Evolutionary conservation across 1,140 invertebrate species (phyloP).

Genomic region (Drosophila repletoides): DNA sequence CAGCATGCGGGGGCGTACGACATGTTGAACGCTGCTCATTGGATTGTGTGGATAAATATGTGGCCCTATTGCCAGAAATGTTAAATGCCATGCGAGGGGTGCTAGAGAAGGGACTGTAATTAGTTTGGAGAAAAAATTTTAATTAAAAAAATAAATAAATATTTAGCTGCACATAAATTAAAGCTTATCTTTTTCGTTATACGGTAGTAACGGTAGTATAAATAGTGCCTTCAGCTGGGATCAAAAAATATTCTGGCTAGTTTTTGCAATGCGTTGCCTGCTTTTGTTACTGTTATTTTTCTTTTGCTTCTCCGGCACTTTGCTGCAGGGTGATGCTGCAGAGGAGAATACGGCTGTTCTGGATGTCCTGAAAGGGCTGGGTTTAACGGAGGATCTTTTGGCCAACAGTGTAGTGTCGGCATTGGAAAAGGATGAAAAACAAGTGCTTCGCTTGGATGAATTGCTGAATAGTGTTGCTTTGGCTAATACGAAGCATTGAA

Average conservation of each 20-base stretch:
- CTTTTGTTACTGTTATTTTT: neutral
- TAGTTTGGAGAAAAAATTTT: slow-evolving; percentile 9
- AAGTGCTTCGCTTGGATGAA: slow-evolving; percentile 11
- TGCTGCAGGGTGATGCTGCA: neutral
- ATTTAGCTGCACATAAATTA: slow-evolving; percentile 20
- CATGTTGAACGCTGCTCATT: slow-evolving; percentile 90
- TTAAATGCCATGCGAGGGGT: slow-evolving; percentile 88
- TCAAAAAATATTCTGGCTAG: neutral
- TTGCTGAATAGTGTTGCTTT: slow-evolving; percentile 7
- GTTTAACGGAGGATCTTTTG: neutral
- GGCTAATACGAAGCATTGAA: neutral
- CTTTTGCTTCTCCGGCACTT: neutral
- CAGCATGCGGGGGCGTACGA: no score
- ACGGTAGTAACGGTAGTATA: neutral
- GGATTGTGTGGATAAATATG: slow-evolving; percentile 92
- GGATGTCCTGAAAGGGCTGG: neutral
- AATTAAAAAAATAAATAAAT: no score
- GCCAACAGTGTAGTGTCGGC: neutral
- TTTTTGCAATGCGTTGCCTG: slow-evolving; percentile 1
- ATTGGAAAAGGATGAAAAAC: neutral
- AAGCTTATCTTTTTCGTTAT: no score
- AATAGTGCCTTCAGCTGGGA: neutral
- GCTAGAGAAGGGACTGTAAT: slow-evolving; percentile 74
- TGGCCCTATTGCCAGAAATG: slow-evolving; percentile 88
- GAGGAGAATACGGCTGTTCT: neutral